Conservation (phyloP, 2,797 vertebrate species). For the Microtus californicus region DNA sequence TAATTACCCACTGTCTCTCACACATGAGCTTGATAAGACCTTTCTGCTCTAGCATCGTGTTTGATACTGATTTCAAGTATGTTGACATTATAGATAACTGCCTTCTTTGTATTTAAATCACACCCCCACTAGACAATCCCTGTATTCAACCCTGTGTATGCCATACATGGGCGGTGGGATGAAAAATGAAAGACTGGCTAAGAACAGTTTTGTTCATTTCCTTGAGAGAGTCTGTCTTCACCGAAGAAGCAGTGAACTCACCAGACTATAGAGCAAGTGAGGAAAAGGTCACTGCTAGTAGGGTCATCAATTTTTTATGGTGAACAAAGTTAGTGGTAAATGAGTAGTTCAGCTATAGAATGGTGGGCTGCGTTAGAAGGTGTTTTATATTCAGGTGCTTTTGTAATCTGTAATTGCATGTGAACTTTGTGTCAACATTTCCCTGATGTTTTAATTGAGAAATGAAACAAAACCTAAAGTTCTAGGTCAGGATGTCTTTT, state of each 20-base stretch:
- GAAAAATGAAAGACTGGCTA: neutral
- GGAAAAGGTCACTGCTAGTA: neutral
- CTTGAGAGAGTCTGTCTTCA: conserved; percentile 9
- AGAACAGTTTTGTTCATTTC: neutral
- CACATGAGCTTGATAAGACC: neutral
- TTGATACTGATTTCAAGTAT: neutral
- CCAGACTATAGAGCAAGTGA: neutral
- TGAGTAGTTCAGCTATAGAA: neutral
- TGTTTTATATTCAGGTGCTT: neutral
- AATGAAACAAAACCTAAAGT: neutral
- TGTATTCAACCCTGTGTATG: rapidly evolving
- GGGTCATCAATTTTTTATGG: neutral
- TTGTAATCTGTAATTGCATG: neutral
- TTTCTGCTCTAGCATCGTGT: neutral
- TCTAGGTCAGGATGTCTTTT: neutral
- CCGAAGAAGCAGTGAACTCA: neutral
- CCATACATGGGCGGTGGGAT: neutral
- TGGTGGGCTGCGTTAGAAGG: neutral
- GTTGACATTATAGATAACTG: neutral
- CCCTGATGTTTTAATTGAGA: neutral
- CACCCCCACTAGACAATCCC: neutral
- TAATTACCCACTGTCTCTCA: neutral
- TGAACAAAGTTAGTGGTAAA: neutral
- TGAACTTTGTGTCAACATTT: conserved; percentile 14
- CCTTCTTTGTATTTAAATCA: neutral